Percentiles rank a stretch among this genome's conserved stretches.
Evolutionary conservation across 2,113 vertebrate species (phyloP).

Genomic region (Dermatemys mawii): DNA sequence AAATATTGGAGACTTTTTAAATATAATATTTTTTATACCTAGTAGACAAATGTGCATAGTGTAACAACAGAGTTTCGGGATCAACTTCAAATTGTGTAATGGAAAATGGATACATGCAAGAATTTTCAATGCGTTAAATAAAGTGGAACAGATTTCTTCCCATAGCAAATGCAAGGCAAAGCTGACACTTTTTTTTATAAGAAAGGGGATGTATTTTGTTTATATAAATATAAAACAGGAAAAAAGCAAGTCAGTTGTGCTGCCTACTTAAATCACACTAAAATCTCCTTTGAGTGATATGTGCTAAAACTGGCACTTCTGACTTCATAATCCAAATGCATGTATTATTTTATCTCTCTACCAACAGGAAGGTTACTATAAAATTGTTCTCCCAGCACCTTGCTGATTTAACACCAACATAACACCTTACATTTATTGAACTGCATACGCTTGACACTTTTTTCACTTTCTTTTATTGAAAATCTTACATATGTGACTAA

Average conservation of each 20-base stretch:
- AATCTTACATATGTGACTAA: constrained; percentile 74
- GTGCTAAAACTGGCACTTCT: constrained; percentile 45
- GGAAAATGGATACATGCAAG: not conserved
- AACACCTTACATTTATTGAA: constrained; percentile 47
- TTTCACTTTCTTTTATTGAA: constrained; percentile 59
- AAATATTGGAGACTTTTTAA: not conserved
- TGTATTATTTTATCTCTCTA: constrained; percentile 33
- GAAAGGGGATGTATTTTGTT: rapidly evolving
- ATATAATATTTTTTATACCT: not conserved
- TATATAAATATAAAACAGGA: not conserved
- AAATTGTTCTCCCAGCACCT: constrained; percentile 39
- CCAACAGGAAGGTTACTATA: constrained; percentile 32
- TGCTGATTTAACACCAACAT: constrained; percentile 40
- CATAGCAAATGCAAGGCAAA: not conserved
- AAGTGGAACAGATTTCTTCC: not conserved
- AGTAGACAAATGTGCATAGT: not conserved
- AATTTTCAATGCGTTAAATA: constrained; percentile 18
- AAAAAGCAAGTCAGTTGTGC: not conserved
- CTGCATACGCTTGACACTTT: not conserved
- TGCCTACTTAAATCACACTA: constrained; percentile 37
- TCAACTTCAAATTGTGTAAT: not conserved
- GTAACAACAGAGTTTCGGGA: not conserved
- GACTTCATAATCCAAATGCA: constrained; percentile 36
- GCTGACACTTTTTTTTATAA: not conserved
- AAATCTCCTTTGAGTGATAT: constrained; percentile 13